A percentile compares a stretch with the other conserved stretches of the same genome.
phyloP scores from a whole-genome alignment of 64 coral and sea anemone genomes.

The Anthopleura sola region DNA sequence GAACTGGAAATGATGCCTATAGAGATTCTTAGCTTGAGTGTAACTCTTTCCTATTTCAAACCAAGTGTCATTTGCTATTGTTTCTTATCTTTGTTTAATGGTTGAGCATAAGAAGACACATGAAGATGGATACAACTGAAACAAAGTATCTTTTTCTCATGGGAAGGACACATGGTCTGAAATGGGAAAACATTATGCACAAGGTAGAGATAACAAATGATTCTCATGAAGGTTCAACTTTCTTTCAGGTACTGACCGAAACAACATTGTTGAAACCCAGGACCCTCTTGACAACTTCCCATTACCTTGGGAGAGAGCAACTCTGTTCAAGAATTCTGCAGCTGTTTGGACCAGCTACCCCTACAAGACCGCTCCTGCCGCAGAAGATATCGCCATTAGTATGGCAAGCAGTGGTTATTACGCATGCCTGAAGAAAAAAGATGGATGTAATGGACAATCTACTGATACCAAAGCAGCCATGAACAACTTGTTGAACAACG shows the following conservation, averaged over 20 bases:
- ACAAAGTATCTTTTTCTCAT: too few species aligned
- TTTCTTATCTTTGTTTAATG: too few species aligned
- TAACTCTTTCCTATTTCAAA: too few species aligned
- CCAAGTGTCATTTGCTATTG: too few species aligned
- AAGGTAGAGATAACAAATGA: too few species aligned
- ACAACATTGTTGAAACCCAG: constrained; percentile 78
- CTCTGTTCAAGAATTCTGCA: constrained; percentile 52
- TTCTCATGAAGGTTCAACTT: not conserved
- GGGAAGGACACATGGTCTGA: too few species aligned
- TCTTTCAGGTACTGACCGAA: constrained; percentile 79
- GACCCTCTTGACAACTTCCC: constrained; percentile 87
- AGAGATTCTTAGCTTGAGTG: too few species aligned
- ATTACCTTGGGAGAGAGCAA: constrained; percentile 72
- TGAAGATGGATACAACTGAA: too few species aligned
- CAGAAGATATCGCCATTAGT: constrained; percentile 70
- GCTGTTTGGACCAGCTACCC: constrained; percentile 64
- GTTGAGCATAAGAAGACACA: too few species aligned
- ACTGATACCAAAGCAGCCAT: constrained; percentile 60
- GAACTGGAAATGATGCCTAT: too few species aligned
- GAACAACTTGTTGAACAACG: constrained; percentile 87
- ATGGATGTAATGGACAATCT: constrained; percentile 38
- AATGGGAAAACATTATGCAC: too few species aligned
- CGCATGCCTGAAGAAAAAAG: constrained; percentile 32
- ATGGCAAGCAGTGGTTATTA: constrained; percentile 90
- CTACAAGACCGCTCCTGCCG: constrained; percentile 37